Evolutionary conservation across 2,797 vertebrate genomes (phyloP).

Genomic region (Sebastes glaucus): DNA sequence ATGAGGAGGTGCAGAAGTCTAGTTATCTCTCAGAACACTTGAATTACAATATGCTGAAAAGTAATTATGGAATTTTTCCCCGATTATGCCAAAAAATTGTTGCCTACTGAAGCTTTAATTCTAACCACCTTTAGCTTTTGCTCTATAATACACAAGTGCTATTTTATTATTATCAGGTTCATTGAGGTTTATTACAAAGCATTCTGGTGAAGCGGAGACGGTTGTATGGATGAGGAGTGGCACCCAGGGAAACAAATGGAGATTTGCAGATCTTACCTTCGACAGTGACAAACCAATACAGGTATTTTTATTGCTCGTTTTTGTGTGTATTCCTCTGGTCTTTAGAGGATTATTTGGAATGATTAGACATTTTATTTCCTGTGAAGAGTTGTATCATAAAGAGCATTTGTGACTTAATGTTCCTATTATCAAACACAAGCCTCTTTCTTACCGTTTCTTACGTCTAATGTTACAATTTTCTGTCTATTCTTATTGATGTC

Average conservation of each 20-base stretch:
- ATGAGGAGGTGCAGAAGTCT: no score
- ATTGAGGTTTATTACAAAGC: constrained; percentile 76
- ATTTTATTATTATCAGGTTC: constrained; percentile 64
- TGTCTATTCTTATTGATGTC: background rate
- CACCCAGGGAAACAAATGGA: constrained; percentile 85
- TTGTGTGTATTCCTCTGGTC: background rate
- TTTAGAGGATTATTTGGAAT: background rate
- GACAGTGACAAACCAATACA: constrained; percentile 72
- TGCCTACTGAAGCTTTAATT: no score
- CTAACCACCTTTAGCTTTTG: background rate
- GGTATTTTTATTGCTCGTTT: constrained; percentile 50
- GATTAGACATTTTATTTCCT: background rate
- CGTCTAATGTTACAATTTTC: background rate
- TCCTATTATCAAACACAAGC: background rate
- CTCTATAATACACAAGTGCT: background rate
- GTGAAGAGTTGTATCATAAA: background rate
- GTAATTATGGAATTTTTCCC: no score
- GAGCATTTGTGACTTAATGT: background rate
- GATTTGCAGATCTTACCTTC: constrained; percentile 81
- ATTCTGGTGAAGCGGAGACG: constrained; percentile 57
- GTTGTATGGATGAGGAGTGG: constrained; percentile 80
- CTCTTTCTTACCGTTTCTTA: background rate
- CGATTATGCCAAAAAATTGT: no score
- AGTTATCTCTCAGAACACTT: no score
- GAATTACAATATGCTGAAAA: no score